Evolutionary conservation across 2,888 invertebrate genomes (phyloP), one percentile per base, ranked within the genome.

Genomic region (Smittia aterrima): DNA sequence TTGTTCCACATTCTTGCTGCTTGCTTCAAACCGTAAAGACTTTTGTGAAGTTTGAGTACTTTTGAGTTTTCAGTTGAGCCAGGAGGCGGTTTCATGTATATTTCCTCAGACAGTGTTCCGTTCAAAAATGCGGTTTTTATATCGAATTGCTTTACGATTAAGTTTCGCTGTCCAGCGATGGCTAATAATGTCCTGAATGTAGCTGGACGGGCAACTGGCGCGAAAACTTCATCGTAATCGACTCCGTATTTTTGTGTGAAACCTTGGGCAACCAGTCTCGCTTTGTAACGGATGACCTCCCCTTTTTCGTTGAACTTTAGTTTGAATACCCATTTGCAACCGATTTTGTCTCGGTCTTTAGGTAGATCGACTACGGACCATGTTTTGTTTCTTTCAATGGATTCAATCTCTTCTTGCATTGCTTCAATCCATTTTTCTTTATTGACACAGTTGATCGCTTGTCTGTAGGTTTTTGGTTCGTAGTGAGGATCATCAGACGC

Each of bases 141-240:
- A 73, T 78, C 76, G 38, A 76, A 62, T 54, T 77, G 77, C 22
- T 75, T 75, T 6, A 78, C 73, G 18, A 75, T 75, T 24, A 78
- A 73, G 6, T 75, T 66, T 0, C 70, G 13, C 25, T 16, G 16
- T 27, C 66, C 66, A 1, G 27, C 27, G 1, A 32, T 18, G n/a
- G 66, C 1, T 1, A 67, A 9, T 6, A 67, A 1, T 13, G 40
- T 20, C 18, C 67, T 7, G 9, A 67, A 20, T 38, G 67, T 67
- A 1, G 40, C 6, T 2, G 11, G 7, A 75, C 76, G 77, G 11
- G 77, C 78, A 0, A 80, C 79, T 18, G 79, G 79, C 53, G 79
- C 78, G 68, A 79, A 80, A 1, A 78, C 79, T 74, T 80, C 78
- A 25, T 78, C 75, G 75, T 79, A 80, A 75, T 79, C 78, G 27